These are phyloP conservation scores for Sebastolobus alascanus DNA, from an alignment of 2,797 vertebrate species.

Conservation along the genomic window DNA sequence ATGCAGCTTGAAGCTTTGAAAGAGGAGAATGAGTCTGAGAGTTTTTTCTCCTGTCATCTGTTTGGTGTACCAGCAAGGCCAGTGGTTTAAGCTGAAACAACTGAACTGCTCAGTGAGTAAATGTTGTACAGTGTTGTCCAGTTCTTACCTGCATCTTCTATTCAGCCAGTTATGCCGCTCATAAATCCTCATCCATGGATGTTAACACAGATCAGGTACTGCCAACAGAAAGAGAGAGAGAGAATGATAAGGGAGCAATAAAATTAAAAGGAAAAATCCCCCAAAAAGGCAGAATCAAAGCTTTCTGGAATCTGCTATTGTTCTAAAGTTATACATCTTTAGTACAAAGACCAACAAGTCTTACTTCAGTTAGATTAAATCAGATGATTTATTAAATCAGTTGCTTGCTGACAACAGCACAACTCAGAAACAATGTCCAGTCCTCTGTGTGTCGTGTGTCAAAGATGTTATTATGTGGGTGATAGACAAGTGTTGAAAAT, in stretches of 20 bases:
- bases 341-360: background rate
- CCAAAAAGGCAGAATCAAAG: background rate
- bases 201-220: background rate
- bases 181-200: background rate
- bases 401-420: background rate
- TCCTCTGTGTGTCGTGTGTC: background rate
- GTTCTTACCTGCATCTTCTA: conserved; percentile 7
- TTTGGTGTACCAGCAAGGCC: conserved; percentile 1
- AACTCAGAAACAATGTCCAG: background rate
- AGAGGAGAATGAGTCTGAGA: background rate
- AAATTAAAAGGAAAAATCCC: background rate
- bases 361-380: background rate
- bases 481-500: no score
- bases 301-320: background rate
- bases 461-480: background rate
- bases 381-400: background rate
- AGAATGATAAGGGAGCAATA: background rate
- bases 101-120: background rate
- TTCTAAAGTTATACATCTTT: background rate
- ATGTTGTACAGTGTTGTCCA: background rate
- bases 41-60: background rate
- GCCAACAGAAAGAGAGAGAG: conserved; percentile 3
- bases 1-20: conserved; percentile 1
- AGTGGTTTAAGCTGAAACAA: background rate
- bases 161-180: background rate